These are phyloP conservation scores for Sebastiscus tertius DNA, from an alignment of 2,797 vertebrate genomes.

Conservation along the genomic window DNA sequence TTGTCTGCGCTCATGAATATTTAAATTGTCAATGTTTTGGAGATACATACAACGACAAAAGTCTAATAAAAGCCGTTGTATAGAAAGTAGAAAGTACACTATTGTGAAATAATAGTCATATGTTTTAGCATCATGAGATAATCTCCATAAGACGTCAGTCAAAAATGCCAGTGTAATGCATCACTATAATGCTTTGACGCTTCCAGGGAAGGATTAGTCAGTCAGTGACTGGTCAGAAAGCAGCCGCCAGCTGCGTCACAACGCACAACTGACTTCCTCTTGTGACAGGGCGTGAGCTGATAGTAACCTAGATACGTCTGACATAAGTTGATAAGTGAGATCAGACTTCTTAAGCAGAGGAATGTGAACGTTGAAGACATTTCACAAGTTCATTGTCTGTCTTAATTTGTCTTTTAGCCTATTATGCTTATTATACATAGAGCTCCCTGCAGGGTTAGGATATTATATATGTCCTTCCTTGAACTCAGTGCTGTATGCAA, in stretches of 20 bases:
- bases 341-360: constrained; percentile 29
- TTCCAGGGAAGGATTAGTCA: neutral
- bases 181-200: neutral
- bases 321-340: constrained; percentile 43
- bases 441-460: neutral
- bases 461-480: neutral
- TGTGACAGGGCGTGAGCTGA: constrained; percentile 48
- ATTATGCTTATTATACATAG: no score
- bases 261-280: constrained; percentile 52
- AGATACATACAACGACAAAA: no score
- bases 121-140: neutral
- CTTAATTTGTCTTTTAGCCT: neutral
- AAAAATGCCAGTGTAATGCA: neutral
- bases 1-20: neutral
- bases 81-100: no score
- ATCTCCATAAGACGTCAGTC: neutral
- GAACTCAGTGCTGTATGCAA: neutral
- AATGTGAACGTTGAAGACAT: constrained; percentile 33
- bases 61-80: no score
- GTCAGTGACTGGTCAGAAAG: neutral
- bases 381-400: neutral
- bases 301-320: constrained; percentile 49
- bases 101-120: neutral
- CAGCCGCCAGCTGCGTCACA: neutral
- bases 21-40: neutral